Evolutionary conservation across 2,888 invertebrate species (phyloP).

Genomic region (Azorinus chamasolen): DNA sequence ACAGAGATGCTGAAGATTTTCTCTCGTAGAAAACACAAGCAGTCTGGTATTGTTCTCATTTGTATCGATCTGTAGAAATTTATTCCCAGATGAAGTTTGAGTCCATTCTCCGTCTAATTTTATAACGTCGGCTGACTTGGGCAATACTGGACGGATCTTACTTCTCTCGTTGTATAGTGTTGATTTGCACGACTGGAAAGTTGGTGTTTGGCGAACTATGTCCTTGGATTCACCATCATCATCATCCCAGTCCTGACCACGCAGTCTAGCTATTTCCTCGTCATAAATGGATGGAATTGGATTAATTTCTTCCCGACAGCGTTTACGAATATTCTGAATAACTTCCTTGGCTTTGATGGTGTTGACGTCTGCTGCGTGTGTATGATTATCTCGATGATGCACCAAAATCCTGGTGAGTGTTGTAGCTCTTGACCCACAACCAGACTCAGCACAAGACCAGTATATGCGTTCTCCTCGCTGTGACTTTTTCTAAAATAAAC

Average conservation of each 20-base stretch:
- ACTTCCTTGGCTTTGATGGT: background rate
- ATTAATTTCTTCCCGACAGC: conserved; percentile 13
- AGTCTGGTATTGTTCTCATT: conserved; percentile 2
- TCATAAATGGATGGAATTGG: conserved; percentile 34
- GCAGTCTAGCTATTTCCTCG: conserved; percentile 11
- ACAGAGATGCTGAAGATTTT: conserved; percentile 3
- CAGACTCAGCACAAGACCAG: background rate
- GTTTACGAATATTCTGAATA: background rate
- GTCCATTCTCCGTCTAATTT: conserved; percentile 26
- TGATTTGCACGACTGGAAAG: conserved; percentile 16
- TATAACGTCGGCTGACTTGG: conserved; percentile 8
- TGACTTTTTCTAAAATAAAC: too few relatives aligned
- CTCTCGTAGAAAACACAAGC: conserved; percentile 21
- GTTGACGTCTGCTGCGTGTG: background rate
- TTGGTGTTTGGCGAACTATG: conserved; percentile 17
- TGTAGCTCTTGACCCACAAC: background rate
- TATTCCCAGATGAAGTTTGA: conserved; percentile 18
- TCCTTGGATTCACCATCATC: conserved; percentile 10
- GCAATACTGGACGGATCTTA: conserved; percentile 3
- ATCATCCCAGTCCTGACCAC: conserved; percentile 20
- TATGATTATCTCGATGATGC: background rate
- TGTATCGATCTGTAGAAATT: conserved; percentile 20
- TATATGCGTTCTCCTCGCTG: too few relatives aligned
- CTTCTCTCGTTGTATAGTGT: conserved; percentile 17
- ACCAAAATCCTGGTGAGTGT: background rate